Evolutionary conservation across 2,797 vertebrate genomes (phyloP), one percentile per base, ranked within the genome.

Genomic region (Periparus ater): DNA sequence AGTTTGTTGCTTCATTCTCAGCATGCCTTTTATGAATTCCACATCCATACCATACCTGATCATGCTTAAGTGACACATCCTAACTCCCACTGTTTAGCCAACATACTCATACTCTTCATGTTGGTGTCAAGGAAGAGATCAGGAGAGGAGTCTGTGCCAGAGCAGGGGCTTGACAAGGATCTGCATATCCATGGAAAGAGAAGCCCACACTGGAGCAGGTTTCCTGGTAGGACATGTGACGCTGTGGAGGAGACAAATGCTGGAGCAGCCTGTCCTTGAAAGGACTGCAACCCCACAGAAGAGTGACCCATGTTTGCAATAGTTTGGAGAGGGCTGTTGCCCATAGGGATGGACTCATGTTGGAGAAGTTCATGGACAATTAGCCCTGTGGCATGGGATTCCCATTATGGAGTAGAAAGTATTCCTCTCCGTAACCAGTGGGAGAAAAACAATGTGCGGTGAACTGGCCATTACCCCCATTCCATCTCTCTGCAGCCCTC

Each of bases 241-340:
- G 14, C 55, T 77, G 34, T 34, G 40, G 25, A 61, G 11, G 9
- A n/a, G 23, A 42, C 25, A 60, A 25, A 47, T 0, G 0, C 20
- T 62, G 55, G 7, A 47, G 20, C 11, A 54, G 17, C 17, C 23
- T 77, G 29, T 34, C 20, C 48, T 18, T 34, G 48, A 54, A 54
- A 62, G 17, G 40, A 68, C 40, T 30, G 20, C 40, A 54, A 54
- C 17, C 5, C 13, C 0, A 0, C 11, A 40, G 47, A 61, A 77
- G 63, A 47, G 17, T 17, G 20, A 77, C 30, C 6, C 55, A 40
- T 0, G 0, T 25, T 25, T 34, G 42, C 34, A 77, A 30, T 10
- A 55, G n/a, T 40, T 2, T 40, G 5, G 3, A 6, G 13, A 23
- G 7, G 3, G 20, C 40, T 70, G 34, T 3, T 55, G 17, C 11